Evolutionary conservation across 2,797 vertebrate species (phyloP).

Genomic region (Arctocebus calabarensis): DNA sequence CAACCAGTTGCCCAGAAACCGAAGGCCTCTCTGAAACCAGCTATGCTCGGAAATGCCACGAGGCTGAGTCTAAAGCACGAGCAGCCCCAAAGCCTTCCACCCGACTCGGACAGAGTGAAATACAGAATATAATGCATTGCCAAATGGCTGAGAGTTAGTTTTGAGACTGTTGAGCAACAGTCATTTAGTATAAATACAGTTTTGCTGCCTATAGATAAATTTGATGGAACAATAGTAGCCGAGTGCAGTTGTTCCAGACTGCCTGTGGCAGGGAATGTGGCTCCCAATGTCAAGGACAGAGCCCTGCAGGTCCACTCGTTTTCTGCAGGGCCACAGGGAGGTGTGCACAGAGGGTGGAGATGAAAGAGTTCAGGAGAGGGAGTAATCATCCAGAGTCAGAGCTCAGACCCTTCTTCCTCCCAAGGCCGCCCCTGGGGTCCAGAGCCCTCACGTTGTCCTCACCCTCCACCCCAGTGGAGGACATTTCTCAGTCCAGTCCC

Average conservation of each 20-base stretch:
- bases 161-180: accelerated
- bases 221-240: accelerated
- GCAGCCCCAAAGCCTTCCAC: accelerated
- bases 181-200: accelerated
- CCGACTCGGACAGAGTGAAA: accelerated
- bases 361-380: neutral
- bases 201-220: accelerated
- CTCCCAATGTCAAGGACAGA: accelerated
- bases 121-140: accelerated
- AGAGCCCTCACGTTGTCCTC: neutral
- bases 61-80: neutral
- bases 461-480: no score
- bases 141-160: accelerated
- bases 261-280: accelerated
- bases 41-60: accelerated
- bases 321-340: accelerated
- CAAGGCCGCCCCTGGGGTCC: neutral
- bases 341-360: accelerated
- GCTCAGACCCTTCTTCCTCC: neutral
- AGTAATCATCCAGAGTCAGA: accelerated
- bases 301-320: no score
- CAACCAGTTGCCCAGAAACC: neutral
- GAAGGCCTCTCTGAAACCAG: neutral
- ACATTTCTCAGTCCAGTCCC: neutral
- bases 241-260: accelerated